Conservation (phyloP, 2,888 invertebrate species). For the Aphrophora alni region DNA sequence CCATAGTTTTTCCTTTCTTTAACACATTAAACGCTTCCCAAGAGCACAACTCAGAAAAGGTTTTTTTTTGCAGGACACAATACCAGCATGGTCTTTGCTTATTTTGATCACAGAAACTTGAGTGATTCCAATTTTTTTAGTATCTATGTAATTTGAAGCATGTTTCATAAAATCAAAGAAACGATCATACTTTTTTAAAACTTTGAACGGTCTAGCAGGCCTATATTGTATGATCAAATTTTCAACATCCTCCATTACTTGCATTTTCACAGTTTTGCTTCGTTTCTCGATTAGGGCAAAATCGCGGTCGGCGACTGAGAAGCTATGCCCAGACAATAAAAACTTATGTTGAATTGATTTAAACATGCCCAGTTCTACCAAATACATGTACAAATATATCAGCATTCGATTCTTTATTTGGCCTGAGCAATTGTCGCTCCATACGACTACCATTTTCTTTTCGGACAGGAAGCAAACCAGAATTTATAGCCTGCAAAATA, state of each 20-base stretch:
- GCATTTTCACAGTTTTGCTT: not conserved
- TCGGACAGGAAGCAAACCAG: conserved; percentile 10
- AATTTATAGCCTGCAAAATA: conserved; percentile 1
- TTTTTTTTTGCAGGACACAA: conserved; percentile 18
- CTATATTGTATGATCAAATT: not conserved
- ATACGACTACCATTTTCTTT: conserved; percentile 23
- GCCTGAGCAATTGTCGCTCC: conserved; percentile 35
- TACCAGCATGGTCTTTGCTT: not conserved
- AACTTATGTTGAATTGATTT: not conserved
- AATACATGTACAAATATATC: conserved; percentile 35
- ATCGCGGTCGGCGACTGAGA: conserved; percentile 4
- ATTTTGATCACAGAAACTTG: not conserved
- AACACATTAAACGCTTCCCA: too few species aligned
- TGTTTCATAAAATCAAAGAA: conserved; percentile 4
- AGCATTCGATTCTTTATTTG: conserved; percentile 39
- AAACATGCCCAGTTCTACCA: not conserved
- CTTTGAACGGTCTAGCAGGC: conserved; percentile 1
- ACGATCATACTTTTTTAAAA: not conserved
- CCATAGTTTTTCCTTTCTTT: too few species aligned
- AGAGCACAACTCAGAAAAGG: not conserved
- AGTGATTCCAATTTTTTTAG: conserved; percentile 11
- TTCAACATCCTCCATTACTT: not conserved
- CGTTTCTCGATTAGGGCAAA: conserved; percentile 10
- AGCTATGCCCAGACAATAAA: not conserved
- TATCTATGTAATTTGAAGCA: not conserved